phyloP scores from a whole-genome alignment of 2,797 vertebrate genomes.

The Pipistrellus pipistrellus region DNA sequence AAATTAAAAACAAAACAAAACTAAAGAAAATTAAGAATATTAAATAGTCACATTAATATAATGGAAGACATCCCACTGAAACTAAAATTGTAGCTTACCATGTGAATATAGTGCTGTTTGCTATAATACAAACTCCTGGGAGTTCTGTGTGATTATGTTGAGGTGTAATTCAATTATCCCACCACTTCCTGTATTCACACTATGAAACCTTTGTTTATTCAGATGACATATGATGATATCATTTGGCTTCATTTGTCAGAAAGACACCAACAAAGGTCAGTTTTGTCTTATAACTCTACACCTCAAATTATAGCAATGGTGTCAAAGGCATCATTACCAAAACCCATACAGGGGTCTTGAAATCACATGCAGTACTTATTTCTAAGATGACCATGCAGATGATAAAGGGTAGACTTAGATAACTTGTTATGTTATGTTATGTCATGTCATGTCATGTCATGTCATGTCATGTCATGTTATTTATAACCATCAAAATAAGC shows the following conservation, averaged over 20 bases:
- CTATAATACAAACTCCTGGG: background rate
- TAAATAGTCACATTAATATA: background rate
- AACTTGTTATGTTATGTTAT: background rate
- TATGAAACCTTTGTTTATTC: background rate
- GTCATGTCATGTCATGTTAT: background rate
- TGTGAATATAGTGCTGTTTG: background rate
- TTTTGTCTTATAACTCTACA: background rate
- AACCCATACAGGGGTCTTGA: background rate
- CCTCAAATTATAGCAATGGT: background rate
- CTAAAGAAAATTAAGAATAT: background rate
- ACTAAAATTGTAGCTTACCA: constrained; percentile 12
- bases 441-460: background rate
- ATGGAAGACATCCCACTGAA: background rate
- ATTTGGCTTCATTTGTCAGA: background rate
- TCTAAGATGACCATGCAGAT: background rate
- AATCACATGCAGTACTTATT: background rate
- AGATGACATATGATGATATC: background rate
- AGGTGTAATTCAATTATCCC: background rate
- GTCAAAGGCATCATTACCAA: background rate
- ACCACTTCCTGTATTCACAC: background rate
- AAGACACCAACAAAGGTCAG: background rate
- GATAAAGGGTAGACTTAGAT: background rate
- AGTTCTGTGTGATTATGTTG: background rate
- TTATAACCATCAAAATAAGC: background rate
- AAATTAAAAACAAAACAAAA: constrained; percentile 11